A percentile compares a stretch with the other conserved stretches of the same genome.
Evolutionary conservation across 2,797 vertebrate genomes (phyloP).

Genomic region (Spatula versicolor): DNA sequence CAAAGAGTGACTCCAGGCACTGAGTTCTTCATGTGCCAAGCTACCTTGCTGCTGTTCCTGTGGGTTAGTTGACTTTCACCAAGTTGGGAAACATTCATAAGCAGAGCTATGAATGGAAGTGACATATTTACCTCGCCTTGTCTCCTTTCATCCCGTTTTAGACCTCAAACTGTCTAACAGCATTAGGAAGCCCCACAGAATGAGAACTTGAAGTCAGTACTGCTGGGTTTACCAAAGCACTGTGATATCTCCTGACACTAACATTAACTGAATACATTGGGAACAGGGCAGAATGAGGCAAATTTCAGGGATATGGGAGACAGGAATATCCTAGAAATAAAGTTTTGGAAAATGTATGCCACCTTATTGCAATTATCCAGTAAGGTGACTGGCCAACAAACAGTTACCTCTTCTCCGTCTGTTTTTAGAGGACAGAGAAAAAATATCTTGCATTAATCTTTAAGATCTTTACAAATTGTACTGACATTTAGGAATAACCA

Average conservation of each 20-base stretch:
- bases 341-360: background rate
- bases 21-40: background rate
- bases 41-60: slow-evolving; percentile 1
- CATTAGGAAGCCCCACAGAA: slow-evolving; percentile 55
- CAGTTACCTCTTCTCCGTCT: background rate
- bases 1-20: background rate
- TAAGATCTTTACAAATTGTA: background rate
- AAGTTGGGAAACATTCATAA: slow-evolving; percentile 29
- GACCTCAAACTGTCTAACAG: slow-evolving; percentile 57
- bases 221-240: slow-evolving; percentile 9
- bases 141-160: slow-evolving; percentile 62
- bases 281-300: background rate
- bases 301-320: background rate
- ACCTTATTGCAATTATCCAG: background rate
- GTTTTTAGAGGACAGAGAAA: background rate
- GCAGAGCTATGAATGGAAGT: slow-evolving; percentile 40
- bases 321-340: background rate
- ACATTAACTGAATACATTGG: background rate
- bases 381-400: background rate
- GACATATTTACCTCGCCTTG: slow-evolving; percentile 69
- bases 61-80: slow-evolving; percentile 36
- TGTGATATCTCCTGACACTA: slow-evolving; percentile 8
- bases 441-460: background rate
- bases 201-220: slow-evolving; percentile 35
- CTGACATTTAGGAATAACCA: background rate